Percentiles rank a stretch among this genome's conserved stretches.
phyloP scores from a whole-genome alignment of 2,797 vertebrate species.

The Falco naumanni region DNA sequence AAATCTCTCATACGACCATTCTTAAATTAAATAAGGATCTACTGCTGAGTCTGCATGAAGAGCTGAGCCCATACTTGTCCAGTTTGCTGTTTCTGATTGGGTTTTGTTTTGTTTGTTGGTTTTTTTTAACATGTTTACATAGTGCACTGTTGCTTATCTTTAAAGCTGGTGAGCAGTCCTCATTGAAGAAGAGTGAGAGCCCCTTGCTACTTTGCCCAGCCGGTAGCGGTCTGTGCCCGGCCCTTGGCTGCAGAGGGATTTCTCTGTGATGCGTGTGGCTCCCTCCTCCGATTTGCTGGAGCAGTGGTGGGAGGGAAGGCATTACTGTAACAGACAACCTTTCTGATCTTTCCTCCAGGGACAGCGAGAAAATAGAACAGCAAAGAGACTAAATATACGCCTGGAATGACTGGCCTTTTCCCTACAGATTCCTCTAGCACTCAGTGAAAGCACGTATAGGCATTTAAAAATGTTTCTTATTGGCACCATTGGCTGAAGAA shows the following conservation, averaged over 20 bases:
- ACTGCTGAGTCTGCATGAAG: not conserved
- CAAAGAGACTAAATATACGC: not conserved
- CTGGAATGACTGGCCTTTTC: not conserved
- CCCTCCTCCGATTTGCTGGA: not conserved
- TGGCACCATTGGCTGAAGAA: not conserved
- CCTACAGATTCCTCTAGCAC: not conserved
- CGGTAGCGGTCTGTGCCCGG: not conserved
- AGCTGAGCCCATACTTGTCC: not conserved
- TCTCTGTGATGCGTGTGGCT: not conserved
- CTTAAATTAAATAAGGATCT: not conserved
- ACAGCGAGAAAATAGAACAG: not conserved
- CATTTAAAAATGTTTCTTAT: not conserved
- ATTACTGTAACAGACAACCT: not conserved
- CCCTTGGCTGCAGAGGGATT: not conserved
- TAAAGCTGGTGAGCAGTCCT: rapidly evolving
- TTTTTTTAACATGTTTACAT: not conserved
- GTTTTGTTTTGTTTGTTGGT: too few relatives aligned
- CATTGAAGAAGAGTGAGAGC: not conserved
- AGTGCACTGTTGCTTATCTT: too few relatives aligned
- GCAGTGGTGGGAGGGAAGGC: not conserved
- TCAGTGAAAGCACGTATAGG: not conserved
- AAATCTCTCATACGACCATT: not conserved
- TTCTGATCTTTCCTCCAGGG: not conserved
- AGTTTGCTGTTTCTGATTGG: too few relatives aligned
- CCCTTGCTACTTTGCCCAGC: not conserved